Percentiles rank a stretch among this genome's conserved stretches.
Evolutionary conservation across 2,888 invertebrate genomes (phyloP).

Genomic region (Aradus depressus): DNA sequence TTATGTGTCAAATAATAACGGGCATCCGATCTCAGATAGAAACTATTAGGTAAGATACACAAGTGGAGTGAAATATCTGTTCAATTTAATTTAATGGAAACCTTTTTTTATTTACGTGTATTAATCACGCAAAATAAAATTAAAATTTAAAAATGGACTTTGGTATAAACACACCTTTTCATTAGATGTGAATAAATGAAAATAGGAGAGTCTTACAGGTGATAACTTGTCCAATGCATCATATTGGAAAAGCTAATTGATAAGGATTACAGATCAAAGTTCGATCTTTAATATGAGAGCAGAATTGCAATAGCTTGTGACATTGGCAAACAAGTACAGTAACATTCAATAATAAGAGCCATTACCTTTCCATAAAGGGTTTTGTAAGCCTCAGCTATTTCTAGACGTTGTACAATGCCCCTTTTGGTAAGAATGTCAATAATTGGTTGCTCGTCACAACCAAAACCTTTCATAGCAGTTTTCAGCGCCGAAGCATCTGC

Average conservation of each 20-base stretch:
- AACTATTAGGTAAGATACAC: too few relatives aligned
- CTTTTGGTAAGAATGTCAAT: constrained; percentile 42
- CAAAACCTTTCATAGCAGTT: constrained; percentile 88
- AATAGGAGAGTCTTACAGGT: too few relatives aligned
- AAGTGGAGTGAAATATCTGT: too few relatives aligned
- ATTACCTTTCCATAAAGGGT: constrained; percentile 43
- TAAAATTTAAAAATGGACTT: background rate
- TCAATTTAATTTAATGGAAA: too few relatives aligned
- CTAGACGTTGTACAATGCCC: constrained; percentile 42
- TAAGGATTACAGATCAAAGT: too few relatives aligned
- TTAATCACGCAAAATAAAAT: too few relatives aligned
- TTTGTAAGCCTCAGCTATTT: constrained; percentile 43
- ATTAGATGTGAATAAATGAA: background rate
- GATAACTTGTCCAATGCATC: too few relatives aligned
- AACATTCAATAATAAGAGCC: background rate
- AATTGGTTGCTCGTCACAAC: constrained; percentile 51
- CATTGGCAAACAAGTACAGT: background rate
- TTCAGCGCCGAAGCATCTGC: constrained; percentile 73
- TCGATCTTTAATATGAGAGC: background rate
- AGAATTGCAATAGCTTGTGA: background rate
- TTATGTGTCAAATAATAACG: too few relatives aligned
- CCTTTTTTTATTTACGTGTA: too few relatives aligned
- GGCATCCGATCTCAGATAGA: too few relatives aligned
- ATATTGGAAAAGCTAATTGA: background rate
- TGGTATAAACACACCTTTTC: background rate